Percentiles rank a stretch among this genome's conserved stretches.
phyloP scores from a whole-genome alignment of 2,113 vertebrate species.

The Austrofundulus limnaeus region DNA sequence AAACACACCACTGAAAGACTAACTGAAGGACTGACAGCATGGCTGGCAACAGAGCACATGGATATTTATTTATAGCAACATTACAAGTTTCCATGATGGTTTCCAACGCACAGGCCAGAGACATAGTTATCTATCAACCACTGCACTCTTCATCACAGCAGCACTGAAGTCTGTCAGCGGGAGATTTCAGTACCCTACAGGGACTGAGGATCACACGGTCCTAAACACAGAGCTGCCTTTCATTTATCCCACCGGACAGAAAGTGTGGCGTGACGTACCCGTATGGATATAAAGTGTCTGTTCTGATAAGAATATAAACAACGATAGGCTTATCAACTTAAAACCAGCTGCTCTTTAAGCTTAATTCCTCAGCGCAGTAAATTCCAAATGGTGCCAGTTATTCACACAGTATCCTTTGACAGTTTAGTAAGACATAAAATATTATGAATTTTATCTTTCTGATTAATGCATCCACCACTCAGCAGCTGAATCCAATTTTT shows the following conservation, averaged over 20 bases:
- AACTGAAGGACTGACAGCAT: slow-evolving; percentile 16
- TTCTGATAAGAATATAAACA: slow-evolving; percentile 2
- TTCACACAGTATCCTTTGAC: not conserved
- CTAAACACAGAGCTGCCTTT: not conserved
- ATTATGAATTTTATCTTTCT: too few species aligned
- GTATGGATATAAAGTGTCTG: not conserved
- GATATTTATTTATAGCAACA: slow-evolving; percentile 71
- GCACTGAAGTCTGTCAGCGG: slow-evolving; percentile 36
- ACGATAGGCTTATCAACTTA: not conserved
- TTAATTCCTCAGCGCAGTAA: not conserved
- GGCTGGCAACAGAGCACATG: slow-evolving; percentile 57
- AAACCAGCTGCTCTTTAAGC: not conserved
- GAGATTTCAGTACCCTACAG: slow-evolving; percentile 23
- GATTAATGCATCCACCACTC: too few species aligned
- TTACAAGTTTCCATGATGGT: slow-evolving; percentile 67
- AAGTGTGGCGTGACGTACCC: not conserved
- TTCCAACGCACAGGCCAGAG: slow-evolving; percentile 65
- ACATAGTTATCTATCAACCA: slow-evolving; percentile 51
- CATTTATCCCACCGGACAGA: not conserved
- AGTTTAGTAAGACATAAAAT: too few species aligned
- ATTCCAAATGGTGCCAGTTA: not conserved
- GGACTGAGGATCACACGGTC: not conserved
- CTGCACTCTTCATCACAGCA: slow-evolving; percentile 42
- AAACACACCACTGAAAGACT: not conserved
- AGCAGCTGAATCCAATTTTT: too few species aligned